Percentiles rank a stretch among this genome's conserved stretches.
These are phyloP conservation scores for Diarsia rubi DNA, from an alignment of 2,888 invertebrate genomes.

Conservation along the genomic window DNA sequence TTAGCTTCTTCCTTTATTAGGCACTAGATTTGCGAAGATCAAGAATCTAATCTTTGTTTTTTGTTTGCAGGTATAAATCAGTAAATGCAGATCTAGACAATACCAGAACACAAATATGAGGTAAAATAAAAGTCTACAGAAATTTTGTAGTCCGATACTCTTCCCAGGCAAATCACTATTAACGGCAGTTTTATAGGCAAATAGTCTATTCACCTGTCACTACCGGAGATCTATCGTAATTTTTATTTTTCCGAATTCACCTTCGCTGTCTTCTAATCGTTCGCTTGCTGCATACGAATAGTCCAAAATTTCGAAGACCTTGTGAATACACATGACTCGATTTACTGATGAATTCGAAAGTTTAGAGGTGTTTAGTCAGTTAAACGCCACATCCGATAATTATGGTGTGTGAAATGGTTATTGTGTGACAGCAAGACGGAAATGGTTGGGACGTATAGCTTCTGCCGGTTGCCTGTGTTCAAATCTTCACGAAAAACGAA, in stretches of 20 bases:
- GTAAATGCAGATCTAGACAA: neutral
- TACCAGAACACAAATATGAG: neutral
- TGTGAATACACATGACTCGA: constrained; percentile 1
- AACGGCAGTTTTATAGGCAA: constrained; percentile 12
- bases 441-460: neutral
- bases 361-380: neutral
- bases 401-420: neutral
- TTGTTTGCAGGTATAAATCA: constrained; percentile 43
- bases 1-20: neutral
- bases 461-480: neutral
- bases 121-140: neutral
- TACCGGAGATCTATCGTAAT: constrained; percentile 23
- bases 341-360: constrained; percentile 31
- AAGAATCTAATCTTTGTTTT: constrained; percentile 5
- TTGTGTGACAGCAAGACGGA: too few species aligned
- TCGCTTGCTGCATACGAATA: constrained; percentile 38
- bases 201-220: neutral
- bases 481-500: neutral
- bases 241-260: constrained; percentile 4
- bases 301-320: constrained; percentile 16
- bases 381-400: neutral
- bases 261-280: neutral
- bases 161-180: neutral
- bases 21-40: neutral
- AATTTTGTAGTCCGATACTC: neutral